A percentile compares a stretch with the other conserved stretches of the same genome.
Conservation (phyloP, 1,140 invertebrate species). For the Euura lappo region DNA sequence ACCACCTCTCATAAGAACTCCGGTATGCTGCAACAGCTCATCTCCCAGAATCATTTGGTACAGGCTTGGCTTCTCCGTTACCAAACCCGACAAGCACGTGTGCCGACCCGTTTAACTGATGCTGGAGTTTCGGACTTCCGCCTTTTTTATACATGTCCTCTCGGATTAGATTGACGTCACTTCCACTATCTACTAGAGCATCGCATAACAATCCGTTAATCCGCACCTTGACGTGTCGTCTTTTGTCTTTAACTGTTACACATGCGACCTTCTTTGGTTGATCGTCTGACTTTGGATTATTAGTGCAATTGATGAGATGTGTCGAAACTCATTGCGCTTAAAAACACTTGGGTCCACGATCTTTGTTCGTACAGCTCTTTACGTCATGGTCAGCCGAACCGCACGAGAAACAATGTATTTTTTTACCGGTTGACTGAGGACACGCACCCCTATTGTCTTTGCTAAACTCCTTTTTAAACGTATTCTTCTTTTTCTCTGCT, state of each 20-base stretch:
- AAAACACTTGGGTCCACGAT: constrained; percentile 19
- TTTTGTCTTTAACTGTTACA: no score
- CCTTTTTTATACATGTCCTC: constrained; percentile 9
- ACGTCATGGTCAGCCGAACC: constrained; percentile 15
- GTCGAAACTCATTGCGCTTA: not conserved
- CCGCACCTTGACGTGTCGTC: not conserved
- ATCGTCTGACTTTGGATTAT: no score
- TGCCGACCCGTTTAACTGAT: not conserved
- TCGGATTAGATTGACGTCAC: constrained; percentile 24
- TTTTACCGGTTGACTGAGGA: not conserved
- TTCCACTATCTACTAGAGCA: constrained; percentile 27
- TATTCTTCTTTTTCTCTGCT: not conserved
- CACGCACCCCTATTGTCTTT: not conserved
- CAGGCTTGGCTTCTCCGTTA: constrained; percentile 13
- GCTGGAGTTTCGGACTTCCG: not conserved
- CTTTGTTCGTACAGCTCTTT: constrained; percentile 14
- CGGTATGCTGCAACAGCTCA: constrained; percentile 16
- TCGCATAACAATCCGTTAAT: not conserved
- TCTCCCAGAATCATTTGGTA: constrained; percentile 20
- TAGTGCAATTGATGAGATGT: not conserved
- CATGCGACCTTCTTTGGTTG: no score
- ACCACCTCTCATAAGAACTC: constrained; percentile 4
- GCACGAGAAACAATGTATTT: constrained; percentile 18
- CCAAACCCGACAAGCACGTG: constrained; percentile 19
- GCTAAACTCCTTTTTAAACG: not conserved